phyloP scores from a whole-genome alignment of 2,888 invertebrate genomes.

The Cenopis cana region DNA sequence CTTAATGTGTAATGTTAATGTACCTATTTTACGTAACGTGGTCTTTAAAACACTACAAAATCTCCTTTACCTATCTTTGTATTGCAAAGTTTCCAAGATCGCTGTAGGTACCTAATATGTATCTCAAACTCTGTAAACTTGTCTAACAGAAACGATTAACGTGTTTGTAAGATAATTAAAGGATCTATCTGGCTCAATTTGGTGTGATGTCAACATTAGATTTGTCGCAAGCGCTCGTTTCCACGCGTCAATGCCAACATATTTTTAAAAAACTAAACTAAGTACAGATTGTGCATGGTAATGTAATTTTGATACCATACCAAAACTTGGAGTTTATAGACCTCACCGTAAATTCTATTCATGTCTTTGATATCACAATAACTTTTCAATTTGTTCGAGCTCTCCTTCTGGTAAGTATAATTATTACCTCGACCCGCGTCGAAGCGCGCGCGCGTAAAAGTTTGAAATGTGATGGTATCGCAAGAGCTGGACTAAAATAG shows the following conservation, averaged over 20 bases:
- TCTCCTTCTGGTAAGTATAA: not conserved
- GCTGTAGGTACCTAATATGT: too few relatives aligned
- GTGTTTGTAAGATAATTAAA: not conserved
- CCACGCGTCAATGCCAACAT: not conserved
- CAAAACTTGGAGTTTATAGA: not conserved
- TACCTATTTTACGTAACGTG: too few relatives aligned
- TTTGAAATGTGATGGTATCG: not conserved
- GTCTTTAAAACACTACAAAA: too few relatives aligned
- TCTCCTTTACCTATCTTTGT: too few relatives aligned
- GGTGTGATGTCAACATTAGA: not conserved
- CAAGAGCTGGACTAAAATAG: not conserved
- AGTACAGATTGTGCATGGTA: not conserved
- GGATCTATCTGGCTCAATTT: not conserved
- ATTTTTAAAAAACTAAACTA: not conserved
- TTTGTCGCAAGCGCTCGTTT: not conserved
- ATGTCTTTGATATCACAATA: not conserved
- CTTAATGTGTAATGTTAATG: too few relatives aligned
- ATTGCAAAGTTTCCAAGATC: too few relatives aligned
- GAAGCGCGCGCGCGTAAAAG: not conserved
- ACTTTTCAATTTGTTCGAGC: not conserved
- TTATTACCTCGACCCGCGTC: not conserved
- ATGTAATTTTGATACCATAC: not conserved
- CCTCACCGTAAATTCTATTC: not conserved
- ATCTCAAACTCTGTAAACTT: constrained; percentile 2
- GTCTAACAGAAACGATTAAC: constrained; percentile 13